These are phyloP conservation scores for Choristoneura rosaceana DNA, from an alignment of 2,888 invertebrate genomes.

Conservation along the genomic window DNA sequence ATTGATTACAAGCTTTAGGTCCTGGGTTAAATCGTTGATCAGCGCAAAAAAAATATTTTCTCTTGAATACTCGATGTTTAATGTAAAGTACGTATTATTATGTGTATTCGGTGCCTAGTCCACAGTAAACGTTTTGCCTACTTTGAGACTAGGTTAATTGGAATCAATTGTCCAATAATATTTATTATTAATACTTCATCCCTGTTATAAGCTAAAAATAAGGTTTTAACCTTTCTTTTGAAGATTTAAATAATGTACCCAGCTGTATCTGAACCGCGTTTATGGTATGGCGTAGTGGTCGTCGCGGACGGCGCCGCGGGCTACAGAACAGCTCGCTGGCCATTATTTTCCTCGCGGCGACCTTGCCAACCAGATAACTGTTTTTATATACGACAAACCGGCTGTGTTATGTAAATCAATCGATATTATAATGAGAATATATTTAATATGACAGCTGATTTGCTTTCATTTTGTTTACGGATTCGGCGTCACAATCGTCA, in stretches of 20 bases:
- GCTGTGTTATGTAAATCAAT: constrained; percentile 55
- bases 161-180: too few relatives aligned
- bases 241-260: not conserved
- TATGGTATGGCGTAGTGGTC: not conserved
- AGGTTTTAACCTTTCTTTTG: too few relatives aligned
- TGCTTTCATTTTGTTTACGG: constrained; percentile 34
- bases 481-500: constrained; percentile 16
- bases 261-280: not conserved
- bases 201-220: too few relatives aligned
- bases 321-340: not conserved
- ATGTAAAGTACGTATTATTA: too few relatives aligned
- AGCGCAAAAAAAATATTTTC: too few relatives aligned
- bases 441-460: constrained; percentile 54
- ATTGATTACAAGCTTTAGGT: too few relatives aligned
- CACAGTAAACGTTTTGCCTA: too few relatives aligned
- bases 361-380: constrained; percentile 68
- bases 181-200: too few relatives aligned
- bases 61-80: too few relatives aligned
- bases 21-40: too few relatives aligned
- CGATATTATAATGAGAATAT: constrained; percentile 25
- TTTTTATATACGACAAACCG: constrained; percentile 59
- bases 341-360: constrained; percentile 49
- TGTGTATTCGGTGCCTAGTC: too few relatives aligned
- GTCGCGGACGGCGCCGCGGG: constrained; percentile 14
- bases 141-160: too few relatives aligned